A percentile compares a stretch with the other conserved stretches of the same genome.
These are phyloP conservation scores for Prolemur simus DNA, from an alignment of 2,113 vertebrate genomes.

Conservation along the genomic window DNA sequence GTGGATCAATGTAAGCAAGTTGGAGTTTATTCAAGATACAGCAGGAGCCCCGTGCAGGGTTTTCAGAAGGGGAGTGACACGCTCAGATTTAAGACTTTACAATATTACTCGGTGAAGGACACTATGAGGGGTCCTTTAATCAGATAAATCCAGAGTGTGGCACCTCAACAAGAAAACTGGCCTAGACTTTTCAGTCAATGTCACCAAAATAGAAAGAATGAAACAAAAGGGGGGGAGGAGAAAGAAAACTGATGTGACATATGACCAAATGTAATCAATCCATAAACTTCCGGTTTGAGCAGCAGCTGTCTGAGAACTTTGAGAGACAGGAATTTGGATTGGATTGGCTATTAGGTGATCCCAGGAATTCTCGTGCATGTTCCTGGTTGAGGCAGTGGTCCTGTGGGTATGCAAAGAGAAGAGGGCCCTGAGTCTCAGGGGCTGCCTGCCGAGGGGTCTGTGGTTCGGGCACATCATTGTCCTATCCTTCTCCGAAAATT, in stretches of 20 bases:
- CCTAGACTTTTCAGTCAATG: neutral
- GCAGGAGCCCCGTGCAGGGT: neutral
- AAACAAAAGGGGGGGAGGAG: too few relatives aligned
- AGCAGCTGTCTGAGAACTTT: neutral
- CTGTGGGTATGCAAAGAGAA: neutral
- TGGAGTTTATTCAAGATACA: neutral
- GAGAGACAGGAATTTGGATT: neutral
- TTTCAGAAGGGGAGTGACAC: neutral
- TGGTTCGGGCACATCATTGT: neutral
- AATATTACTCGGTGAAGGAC: neutral
- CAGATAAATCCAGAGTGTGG: neutral
- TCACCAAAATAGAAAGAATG: neutral
- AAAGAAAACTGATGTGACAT: neutral
- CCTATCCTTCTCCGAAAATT: neutral
- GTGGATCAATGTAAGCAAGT: neutral
- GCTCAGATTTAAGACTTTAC: neutral
- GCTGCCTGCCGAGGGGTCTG: neutral
- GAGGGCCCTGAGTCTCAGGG: neutral
- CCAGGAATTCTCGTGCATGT: neutral
- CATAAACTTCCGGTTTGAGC: neutral
- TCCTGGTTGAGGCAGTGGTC: neutral
- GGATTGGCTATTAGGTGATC: neutral
- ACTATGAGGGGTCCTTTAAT: neutral
- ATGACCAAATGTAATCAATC: neutral
- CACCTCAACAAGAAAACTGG: neutral